Base-by-base conservation (phyloP, 2,797 vertebrate species). In the Scolopax rusticola region DNA sequence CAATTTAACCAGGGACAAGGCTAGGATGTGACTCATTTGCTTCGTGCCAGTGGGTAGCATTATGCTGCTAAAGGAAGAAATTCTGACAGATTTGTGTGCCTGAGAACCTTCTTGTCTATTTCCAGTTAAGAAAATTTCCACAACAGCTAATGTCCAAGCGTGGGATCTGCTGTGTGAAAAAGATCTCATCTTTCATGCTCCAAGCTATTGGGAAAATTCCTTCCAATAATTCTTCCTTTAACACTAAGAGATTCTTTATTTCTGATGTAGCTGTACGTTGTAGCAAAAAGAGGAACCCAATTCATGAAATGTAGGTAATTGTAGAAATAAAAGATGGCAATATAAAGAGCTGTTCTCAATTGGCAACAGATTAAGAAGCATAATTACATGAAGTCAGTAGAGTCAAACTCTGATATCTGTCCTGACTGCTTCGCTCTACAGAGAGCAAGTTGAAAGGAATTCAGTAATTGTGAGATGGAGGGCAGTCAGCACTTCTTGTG, bases 91-190 rank as follows among this genome's bases (percentile, higher is more conserved):
- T 97, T 97, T 98, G 89, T 98, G 96, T 98, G 93, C 86, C 61
- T 65, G 96, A 97, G 97, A 98, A 97, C 96, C 93, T 98, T 77
- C 32, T 63, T 90, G 97, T 94, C 95, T 56, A 64, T 98, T 93
- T 98, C 93, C 98, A 98, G 98, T 98, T 98, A 98, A 97, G 97
- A 97, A 86, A 93, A 96, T 93, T 97, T 98, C 97, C 97, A 38
- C 71, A 91, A 89, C 57, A 90, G 48, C 65, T 90, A n/a, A 86
- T 67, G 57, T 57, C 73, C 69, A 89, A 80, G n/a, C 0, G 0
- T 71, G 33, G 57, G 27, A 93, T 87, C 40, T 28, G 43, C 32
- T 27, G 45, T 83, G 17, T 80, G 65, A 40, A 85, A 89, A 79
- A 70, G 30, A 45, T 75, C n/a, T 71, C 11, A 45, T 56, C 59